These are phyloP conservation scores for Brachyptera putata DNA, from an alignment of 2,888 invertebrate genomes.

Conservation along the genomic window DNA sequence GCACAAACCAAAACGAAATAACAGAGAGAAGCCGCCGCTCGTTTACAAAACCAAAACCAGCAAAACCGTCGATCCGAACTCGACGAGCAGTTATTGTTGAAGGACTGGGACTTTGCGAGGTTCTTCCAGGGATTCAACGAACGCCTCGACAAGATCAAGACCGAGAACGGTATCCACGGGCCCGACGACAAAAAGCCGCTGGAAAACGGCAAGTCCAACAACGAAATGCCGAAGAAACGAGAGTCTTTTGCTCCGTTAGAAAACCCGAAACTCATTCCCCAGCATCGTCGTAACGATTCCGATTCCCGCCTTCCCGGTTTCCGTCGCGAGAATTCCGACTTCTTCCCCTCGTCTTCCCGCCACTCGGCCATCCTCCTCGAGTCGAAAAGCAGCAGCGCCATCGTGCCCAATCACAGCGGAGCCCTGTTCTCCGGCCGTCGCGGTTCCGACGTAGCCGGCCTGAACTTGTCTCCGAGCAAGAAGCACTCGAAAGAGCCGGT, in stretches of 20 bases:
- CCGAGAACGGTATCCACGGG: slow-evolving; percentile 45
- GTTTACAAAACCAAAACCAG: slow-evolving; percentile 40
- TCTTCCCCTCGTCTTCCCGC: slow-evolving; percentile 68
- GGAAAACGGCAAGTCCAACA: slow-evolving; percentile 16
- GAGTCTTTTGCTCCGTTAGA: slow-evolving; percentile 35
- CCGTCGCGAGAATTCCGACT: slow-evolving; percentile 78
- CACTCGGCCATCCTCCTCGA: slow-evolving; percentile 69
- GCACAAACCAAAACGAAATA: not conserved
- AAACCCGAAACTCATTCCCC: slow-evolving; percentile 37
- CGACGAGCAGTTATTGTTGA: slow-evolving; percentile 74
- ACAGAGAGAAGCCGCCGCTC: slow-evolving; percentile 27
- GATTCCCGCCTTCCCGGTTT: slow-evolving; percentile 72
- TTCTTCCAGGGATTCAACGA: slow-evolving; percentile 62
- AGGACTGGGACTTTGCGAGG: slow-evolving; percentile 84
- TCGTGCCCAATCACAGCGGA: too few species aligned
- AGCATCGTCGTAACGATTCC: slow-evolving; percentile 67
- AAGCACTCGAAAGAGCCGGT: slow-evolving; percentile 58
- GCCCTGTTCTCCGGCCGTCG: slow-evolving; percentile 35
- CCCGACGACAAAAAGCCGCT: slow-evolving; percentile 14
- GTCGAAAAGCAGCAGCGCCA: slow-evolving; percentile 45
- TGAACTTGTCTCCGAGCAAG: slow-evolving; percentile 25
- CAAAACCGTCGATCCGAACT: slow-evolving; percentile 53
- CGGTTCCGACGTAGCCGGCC: slow-evolving; percentile 37
- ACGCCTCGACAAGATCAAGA: slow-evolving; percentile 46
- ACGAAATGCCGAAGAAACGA: slow-evolving; percentile 22